A percentile compares a stretch with the other conserved stretches of the same genome.
Conservation (phyloP, 2,797 vertebrate genomes). For the Eulemur rubriventer region DNA sequence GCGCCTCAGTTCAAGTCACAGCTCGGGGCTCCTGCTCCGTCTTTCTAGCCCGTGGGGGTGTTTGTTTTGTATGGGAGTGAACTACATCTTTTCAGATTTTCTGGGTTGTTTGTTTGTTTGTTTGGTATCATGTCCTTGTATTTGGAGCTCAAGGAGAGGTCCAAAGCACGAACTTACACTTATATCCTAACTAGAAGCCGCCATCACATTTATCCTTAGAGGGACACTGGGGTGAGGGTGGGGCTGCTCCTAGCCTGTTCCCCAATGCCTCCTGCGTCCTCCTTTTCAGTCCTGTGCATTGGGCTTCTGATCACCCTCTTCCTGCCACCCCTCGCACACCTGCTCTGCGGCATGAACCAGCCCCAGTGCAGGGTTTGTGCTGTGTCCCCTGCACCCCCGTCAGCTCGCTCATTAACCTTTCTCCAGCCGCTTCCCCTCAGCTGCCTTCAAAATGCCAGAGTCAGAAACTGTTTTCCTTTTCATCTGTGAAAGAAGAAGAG, state of each 20-base stretch:
- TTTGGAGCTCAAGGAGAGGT: not conserved
- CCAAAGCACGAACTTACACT: not conserved
- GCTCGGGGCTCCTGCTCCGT: not conserved
- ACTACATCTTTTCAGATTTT: not conserved
- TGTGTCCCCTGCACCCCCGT: rapidly evolving
- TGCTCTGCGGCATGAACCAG: rapidly evolving
- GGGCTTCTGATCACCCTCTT: not conserved
- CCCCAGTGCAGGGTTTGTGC: rapidly evolving
- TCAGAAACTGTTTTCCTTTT: not conserved
- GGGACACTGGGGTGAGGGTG: not conserved
- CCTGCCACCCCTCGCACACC: not conserved
- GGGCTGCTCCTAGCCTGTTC: not conserved
- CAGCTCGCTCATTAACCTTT: not conserved
- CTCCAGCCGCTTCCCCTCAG: not conserved
- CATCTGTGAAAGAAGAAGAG: not conserved
- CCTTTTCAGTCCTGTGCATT: not conserved
- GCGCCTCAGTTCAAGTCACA: rapidly evolving
- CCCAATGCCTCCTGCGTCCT: not conserved
- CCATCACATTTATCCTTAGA: not conserved
- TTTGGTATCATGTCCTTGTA: not conserved
- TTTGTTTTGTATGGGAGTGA: not conserved
- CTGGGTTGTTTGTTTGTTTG: not conserved
- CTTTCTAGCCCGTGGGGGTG: rapidly evolving
- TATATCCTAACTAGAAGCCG: not conserved
- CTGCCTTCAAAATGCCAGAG: not conserved